Percentiles rank a stretch among this genome's conserved stretches.
These are phyloP conservation scores for Podabrus alpinus DNA, from an alignment of 2,888 invertebrate species.

Conservation along the genomic window DNA sequence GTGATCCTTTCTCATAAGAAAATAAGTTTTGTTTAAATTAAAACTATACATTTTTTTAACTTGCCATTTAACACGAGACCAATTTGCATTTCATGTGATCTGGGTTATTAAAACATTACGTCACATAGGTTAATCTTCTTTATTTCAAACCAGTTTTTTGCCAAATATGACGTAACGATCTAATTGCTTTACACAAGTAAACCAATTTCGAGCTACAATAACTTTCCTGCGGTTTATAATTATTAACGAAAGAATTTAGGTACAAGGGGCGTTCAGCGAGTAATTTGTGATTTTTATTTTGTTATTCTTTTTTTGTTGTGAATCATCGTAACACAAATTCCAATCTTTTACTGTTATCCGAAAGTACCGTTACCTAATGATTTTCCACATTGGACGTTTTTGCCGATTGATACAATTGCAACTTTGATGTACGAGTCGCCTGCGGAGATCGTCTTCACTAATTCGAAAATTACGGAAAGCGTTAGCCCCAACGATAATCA, in stretches of 20 bases:
- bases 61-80: neutral
- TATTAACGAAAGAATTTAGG: neutral
- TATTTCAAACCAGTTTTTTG: neutral
- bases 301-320: neutral
- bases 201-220: neutral
- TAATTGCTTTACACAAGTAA: neutral
- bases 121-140: neutral
- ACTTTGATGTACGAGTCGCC: too few species aligned
- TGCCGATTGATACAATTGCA: too few species aligned
- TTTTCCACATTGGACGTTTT: neutral
- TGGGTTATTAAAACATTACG: neutral
- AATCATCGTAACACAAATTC: neutral
- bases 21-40: neutral
- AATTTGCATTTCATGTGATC: neutral
- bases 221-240: neutral
- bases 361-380: neutral
- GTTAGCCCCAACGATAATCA: too few species aligned
- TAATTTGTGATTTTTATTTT: neutral
- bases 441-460: too few species aligned
- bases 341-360: neutral
- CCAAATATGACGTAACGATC: neutral
- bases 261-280: neutral
- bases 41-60: neutral
- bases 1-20: neutral
- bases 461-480: too few species aligned